Base-by-base conservation (phyloP, 64 coral and sea anemone genomes). In the Trachythela sp. region DNA sequence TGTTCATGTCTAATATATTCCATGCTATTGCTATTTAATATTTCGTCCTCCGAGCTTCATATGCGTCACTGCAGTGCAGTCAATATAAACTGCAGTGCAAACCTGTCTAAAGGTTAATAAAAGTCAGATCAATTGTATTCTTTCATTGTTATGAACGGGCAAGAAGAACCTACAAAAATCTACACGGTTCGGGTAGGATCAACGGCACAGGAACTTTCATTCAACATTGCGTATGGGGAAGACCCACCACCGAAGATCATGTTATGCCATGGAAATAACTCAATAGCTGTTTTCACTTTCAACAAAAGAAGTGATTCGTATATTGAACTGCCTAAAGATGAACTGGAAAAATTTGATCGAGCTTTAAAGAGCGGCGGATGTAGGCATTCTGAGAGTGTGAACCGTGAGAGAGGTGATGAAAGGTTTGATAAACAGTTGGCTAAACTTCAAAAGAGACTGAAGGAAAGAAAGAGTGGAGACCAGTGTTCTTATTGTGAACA, bases 351-450 rank as follows among this genome's bases (percentile, higher is more conserved):
- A 10, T 80, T 80, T 80, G 75, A 80, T 35, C 31, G 33, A 80
- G 75, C 20, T 37, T 39, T 80, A 29, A 80, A 39, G 30, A 80
- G 13, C 15, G 31, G 75, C 33, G 2, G 9, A 37, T 64, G 56
- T 18, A 35, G 37, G 13, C 37, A 17, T 2, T 17, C 31, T 36
- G 34, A 80, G 7, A 39, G 20, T 36, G 32, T 35, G 13, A 80
- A 36, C 30, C 75, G 68, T 22, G 68, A 80, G 37, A 80, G 15
- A 37, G 75, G 75, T 80, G 75, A 80, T 80, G 75, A 80, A 80
- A 35, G 75, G 13, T 37, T 80, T 80, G 75, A 80, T 39, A 80
- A 80, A 36, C 31, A 30, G 30, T 30, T 80, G 31, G 75, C 75
- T 29, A 80, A 38, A 36, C 75, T 80, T 80, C 75, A 80, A 22